A percentile compares a stretch with the other conserved stretches of the same genome.
phyloP scores from a whole-genome alignment of 64 coral and sea anemone species.

The Cladopsammia gracilis region DNA sequence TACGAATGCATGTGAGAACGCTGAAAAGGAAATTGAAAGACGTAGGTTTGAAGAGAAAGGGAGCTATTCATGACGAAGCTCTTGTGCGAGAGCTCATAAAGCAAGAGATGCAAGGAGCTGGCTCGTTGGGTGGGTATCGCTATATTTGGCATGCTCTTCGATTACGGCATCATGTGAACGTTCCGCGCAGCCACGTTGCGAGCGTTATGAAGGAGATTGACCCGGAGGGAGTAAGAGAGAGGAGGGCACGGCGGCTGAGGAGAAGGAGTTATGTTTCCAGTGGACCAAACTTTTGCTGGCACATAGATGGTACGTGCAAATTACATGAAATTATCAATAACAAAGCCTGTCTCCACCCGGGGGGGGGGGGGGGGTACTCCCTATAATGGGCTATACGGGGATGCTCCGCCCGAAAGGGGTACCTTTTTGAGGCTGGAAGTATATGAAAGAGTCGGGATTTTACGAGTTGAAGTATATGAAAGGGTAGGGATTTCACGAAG shows the following conservation, averaged over 20 bases:
- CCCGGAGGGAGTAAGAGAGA: slow-evolving; percentile 44
- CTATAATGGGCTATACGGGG: too few species aligned
- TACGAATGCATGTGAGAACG: slow-evolving; percentile 38
- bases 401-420: too few species aligned
- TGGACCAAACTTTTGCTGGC: slow-evolving; percentile 50
- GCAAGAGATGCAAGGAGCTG: slow-evolving; percentile 60
- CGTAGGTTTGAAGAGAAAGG: slow-evolving; percentile 53
- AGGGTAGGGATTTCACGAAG: too few species aligned
- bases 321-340: too few species aligned
- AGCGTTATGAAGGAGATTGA: slow-evolving; percentile 64
- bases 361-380: too few species aligned
- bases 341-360: too few species aligned
- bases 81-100: slow-evolving; percentile 8
- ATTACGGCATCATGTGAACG: slow-evolving; percentile 64
- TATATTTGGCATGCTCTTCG: slow-evolving; percentile 70
- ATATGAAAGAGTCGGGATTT: too few species aligned
- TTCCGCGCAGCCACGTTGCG: slow-evolving; percentile 39
- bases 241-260: slow-evolving; percentile 32
- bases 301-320: slow-evolving; percentile 10
- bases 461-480: too few species aligned
- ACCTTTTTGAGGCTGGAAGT: too few species aligned
- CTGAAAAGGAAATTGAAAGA: slow-evolving; percentile 3
- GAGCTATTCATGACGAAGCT: slow-evolving; percentile 11
- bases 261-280: slow-evolving; percentile 5
- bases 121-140: slow-evolving; percentile 58